Evolutionary conservation across 1,140 invertebrate species (phyloP), one percentile per base, ranked within the genome.

Genomic region (Drosophila micromelanica): DNA sequence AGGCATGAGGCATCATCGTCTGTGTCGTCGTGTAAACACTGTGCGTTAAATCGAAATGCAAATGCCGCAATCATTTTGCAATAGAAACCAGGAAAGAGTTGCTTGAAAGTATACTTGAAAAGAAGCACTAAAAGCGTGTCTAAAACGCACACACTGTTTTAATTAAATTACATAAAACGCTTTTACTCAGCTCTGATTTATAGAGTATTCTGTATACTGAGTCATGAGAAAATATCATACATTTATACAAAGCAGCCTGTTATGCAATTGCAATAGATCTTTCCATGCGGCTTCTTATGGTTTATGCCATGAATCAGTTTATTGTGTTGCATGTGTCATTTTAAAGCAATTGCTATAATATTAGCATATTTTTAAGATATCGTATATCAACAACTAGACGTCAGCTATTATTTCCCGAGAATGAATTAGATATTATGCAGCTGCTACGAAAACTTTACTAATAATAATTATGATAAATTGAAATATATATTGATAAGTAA

Each of bases 21-120:
- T 46, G 42, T 17, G 35, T 42, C 30, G 30, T 32, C 32, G 3
- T 60, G 67, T 69, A 51, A 76, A 64, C 80, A 64, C 49, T 67
- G 60, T 30, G 71, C 65, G 45, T 74, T 35, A 80, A 80, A 80
- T 80, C 74, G 61, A 78, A 78, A 12, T 73, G 12, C 64, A 49
- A 67, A 73, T 60, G 30, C 62, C 54, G 45, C 49, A 52, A 73
- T 49, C 55, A 43, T 67, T 67, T 46, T 40, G 30, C 45, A 48
- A 64, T 30, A 20, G 5, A 42, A 32, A 38, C 23, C n/a, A 9
- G 20, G 12, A 13, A 1, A 12, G 8, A n/a, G 13, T 1, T 5
- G 40, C n/a, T 20, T 40, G n/a, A 56, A 27, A 20, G 13, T 23
- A 23, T 23, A 20, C 51, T 54, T 7, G 12, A 6, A 4, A 6